Percentiles rank a stretch among this genome's conserved stretches.
These are phyloP conservation scores for Ictalurus punctatus DNA, from an alignment of 2,113 vertebrate genomes.

Conservation along the genomic window DNA sequence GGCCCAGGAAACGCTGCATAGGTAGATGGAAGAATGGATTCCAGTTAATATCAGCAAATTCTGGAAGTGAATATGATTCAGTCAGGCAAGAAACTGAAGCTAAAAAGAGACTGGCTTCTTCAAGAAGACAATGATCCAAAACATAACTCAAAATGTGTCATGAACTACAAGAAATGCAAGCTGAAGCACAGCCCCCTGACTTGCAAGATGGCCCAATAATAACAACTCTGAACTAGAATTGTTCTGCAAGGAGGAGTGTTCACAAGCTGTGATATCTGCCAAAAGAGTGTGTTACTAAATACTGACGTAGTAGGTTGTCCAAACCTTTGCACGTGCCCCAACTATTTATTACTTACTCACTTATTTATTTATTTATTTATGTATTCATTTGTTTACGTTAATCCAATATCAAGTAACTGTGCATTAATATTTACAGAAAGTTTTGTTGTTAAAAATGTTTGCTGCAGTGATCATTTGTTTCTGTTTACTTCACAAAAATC, in stretches of 20 bases:
- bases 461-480: not conserved
- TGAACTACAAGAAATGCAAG: not conserved
- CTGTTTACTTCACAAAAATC: not conserved
- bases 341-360: not conserved
- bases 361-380: not conserved
- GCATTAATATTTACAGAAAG: not conserved
- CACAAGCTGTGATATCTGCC: not conserved
- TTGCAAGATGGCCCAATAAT: not conserved
- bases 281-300: not conserved
- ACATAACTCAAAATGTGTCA: not conserved
- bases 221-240: not conserved
- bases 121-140: not conserved
- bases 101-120: not conserved
- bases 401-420: not conserved
- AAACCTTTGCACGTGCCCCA: too few species aligned
- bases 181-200: not conserved
- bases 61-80: not conserved
- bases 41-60: not conserved
- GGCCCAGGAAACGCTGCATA: not conserved
- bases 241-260: not conserved
- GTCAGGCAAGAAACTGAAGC: not conserved
- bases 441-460: not conserved
- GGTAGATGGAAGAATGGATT: not conserved
- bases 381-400: not conserved
- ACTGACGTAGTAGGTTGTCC: not conserved